phyloP scores from a whole-genome alignment of 2,888 invertebrate genomes.

The Leptinotarsa tumamoca region DNA sequence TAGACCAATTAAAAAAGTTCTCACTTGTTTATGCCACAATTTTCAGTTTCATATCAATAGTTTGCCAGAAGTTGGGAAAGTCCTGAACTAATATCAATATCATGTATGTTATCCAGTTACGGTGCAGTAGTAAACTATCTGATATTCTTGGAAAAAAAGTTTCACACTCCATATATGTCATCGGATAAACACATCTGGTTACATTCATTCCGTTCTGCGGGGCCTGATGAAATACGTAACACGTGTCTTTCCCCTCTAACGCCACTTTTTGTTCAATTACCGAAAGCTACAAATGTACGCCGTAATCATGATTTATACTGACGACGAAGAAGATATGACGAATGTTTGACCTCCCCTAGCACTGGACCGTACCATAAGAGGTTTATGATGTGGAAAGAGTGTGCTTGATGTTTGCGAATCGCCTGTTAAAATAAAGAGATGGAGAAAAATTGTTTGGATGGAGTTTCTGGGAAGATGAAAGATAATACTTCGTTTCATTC shows the following conservation, averaged over 20 bases:
- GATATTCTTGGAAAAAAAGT: neutral
- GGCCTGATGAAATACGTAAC: constrained; percentile 15
- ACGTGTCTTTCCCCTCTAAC: constrained; percentile 11
- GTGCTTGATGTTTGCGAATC: constrained; percentile 2
- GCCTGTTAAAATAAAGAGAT: neutral
- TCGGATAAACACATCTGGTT: constrained; percentile 23
- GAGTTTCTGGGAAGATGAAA: too few relatives aligned
- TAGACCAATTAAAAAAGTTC: too few relatives aligned
- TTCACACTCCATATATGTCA: constrained; percentile 3
- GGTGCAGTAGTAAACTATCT: too few relatives aligned
- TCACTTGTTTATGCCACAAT: too few relatives aligned
- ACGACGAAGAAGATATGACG: constrained; percentile 11
- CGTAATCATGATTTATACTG: constrained; percentile 20
- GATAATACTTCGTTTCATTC: too few relatives aligned
- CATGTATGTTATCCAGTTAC: too few relatives aligned
- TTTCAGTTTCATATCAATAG: too few relatives aligned
- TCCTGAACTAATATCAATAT: too few relatives aligned
- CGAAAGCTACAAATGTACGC: constrained; percentile 12
- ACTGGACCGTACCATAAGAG: neutral
- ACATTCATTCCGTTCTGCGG: constrained; percentile 12
- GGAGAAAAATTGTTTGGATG: too few relatives aligned
- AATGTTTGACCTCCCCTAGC: constrained; percentile 10
- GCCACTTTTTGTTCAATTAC: constrained; percentile 20
- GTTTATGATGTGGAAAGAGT: constrained; percentile 10
- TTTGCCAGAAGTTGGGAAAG: too few relatives aligned